Percentiles rank a stretch among this genome's conserved stretches.
Evolutionary conservation across 2,888 invertebrate species (phyloP).

Genomic region (Callyntrura sp.): DNA sequence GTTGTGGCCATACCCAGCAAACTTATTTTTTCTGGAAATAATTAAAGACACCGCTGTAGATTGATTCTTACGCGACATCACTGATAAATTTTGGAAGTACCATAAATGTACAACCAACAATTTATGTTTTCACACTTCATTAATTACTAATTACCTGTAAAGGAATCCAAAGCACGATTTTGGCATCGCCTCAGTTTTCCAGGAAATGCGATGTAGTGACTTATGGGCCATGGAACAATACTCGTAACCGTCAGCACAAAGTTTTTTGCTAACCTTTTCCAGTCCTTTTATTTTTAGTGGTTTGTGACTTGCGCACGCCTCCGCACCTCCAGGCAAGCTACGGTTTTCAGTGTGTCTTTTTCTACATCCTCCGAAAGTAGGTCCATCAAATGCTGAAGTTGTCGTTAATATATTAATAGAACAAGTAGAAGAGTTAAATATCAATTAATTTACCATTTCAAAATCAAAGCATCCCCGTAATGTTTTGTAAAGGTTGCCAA

Average conservation of each 20-base stretch:
- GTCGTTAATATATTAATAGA: too few species aligned
- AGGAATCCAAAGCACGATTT: constrained; percentile 80
- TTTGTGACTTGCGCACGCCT: constrained; percentile 79
- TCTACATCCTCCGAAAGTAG: constrained; percentile 74
- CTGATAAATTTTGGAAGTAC: not conserved
- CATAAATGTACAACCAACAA: not conserved
- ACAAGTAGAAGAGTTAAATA: too few species aligned
- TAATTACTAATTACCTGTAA: constrained; percentile 76
- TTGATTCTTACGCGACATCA: too few species aligned
- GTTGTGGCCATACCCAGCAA: constrained; percentile 82
- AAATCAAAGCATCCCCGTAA: not conserved
- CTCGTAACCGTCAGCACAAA: constrained; percentile 80
- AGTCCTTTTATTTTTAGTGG: constrained; percentile 79
- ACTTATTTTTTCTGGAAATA: constrained; percentile 80
- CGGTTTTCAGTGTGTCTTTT: constrained; percentile 79
- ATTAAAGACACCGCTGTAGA: not conserved
- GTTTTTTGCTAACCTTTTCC: constrained; percentile 76
- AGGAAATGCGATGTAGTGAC: constrained; percentile 78
- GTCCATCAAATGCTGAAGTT: constrained; percentile 25
- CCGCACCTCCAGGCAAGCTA: constrained; percentile 77
- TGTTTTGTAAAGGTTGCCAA: too few species aligned
- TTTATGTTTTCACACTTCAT: not conserved
- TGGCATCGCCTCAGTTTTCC: constrained; percentile 81
- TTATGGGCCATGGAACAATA: constrained; percentile 80
- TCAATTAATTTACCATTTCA: not conserved